Conservation (phyloP, 2,888 invertebrate genomes). For the Cetonia aurata region DNA sequence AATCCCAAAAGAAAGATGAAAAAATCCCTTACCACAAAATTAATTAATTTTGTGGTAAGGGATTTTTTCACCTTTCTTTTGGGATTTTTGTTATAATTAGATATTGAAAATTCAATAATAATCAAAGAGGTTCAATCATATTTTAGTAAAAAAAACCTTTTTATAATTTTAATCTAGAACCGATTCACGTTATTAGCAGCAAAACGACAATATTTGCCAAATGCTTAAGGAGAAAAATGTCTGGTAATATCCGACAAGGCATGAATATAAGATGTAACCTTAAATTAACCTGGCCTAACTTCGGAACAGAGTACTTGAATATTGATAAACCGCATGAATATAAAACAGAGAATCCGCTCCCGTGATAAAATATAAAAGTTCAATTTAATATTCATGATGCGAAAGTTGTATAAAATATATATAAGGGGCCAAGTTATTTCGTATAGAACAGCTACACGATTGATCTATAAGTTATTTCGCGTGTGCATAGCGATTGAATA, state of each 20-base stretch:
- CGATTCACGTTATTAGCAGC: conserved; percentile 29
- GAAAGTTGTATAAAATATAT: conserved; percentile 44
- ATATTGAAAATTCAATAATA: too few species aligned
- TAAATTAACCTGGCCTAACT: conserved; percentile 40
- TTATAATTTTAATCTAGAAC: conserved; percentile 12
- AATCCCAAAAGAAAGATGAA: too few species aligned
- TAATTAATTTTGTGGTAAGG: too few species aligned
- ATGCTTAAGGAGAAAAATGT: conserved; percentile 30
- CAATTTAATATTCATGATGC: conserved; percentile 47
- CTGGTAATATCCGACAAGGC: conserved; percentile 34
- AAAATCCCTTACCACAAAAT: too few species aligned
- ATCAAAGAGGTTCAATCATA: too few species aligned
- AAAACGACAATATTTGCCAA: conserved; percentile 31
- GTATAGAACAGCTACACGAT: conserved; percentile 34
- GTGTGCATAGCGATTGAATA: conserved; percentile 1
- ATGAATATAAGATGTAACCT: conserved; percentile 36
- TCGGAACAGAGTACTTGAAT: conserved; percentile 36
- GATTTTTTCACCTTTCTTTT: too few species aligned
- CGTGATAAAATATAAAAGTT: conserved; percentile 42
- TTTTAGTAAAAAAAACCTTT: neutral
- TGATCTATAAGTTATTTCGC: conserved; percentile 27
- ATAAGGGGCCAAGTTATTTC: conserved; percentile 40
- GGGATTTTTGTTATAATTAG: too few species aligned
- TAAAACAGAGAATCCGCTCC: conserved; percentile 32
- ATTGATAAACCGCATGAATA: conserved; percentile 41